Base-by-base conservation (phyloP, 53 echinoderm and acorn worm genomes). In the Holothuria leucospilota region DNA sequence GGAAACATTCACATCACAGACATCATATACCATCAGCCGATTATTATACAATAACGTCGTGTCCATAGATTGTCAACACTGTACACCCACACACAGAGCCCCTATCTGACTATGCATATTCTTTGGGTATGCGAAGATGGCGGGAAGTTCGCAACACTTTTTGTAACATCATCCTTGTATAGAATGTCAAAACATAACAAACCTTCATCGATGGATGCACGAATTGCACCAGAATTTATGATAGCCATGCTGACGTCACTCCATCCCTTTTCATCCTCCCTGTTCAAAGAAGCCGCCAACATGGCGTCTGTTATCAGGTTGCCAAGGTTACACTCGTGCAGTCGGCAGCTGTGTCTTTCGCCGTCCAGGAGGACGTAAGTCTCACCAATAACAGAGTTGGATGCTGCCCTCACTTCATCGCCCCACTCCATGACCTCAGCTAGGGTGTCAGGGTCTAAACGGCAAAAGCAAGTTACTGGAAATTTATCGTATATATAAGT, bases 171-270 rank as follows among this genome's bases (percentile, higher is more conserved):
- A 40, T 46, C 46, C 46, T 46, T 46, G 46, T 46, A 46, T 46
- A 46, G 8, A 0, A 46, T 34, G 34, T 46, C 46, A 46, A 46
- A 46, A 0, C 6, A 0, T 9, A 46, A 56, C 56, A 18, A 23
- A 82, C 82, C 82, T 60, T 27, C 25, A 16, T 14, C 27, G 0
- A 82, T 82, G 38, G 82, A 62, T 20, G 62, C 60, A 7, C 82
- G 60, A 20, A 82, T 82, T n/a, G 61, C 62, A 18, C 82, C 82
- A 39, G 61, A 59, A 21, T 82, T 82, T 3, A 82, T 61, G 6
- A 82, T 6, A 29, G 82, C 82, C 24, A 82, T 61, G 20, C 59
- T 62, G 27, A 61, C 82, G 60, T 82, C 82, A 59, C 59, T 82
- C 82, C 82, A 82, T 26, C 61, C 61, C 29, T 82, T n/a, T 25